Base-by-base conservation (phyloP, 2,888 invertebrate genomes). In the Syrphus vitripennis region DNA sequence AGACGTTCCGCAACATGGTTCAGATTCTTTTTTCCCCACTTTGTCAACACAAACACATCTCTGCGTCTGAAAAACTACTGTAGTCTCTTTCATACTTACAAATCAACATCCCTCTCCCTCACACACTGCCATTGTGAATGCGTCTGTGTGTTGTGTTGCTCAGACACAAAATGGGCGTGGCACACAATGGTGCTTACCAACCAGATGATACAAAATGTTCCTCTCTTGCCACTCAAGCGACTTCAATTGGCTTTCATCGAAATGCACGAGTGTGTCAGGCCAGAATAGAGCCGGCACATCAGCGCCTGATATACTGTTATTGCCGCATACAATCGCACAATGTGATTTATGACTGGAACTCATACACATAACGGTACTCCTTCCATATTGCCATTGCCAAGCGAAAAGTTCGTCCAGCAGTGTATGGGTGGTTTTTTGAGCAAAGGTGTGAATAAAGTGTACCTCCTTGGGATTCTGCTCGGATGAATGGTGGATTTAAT, bases 121-220 rank as follows among this genome's bases (percentile, higher is more conserved):
- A 29, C 45, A 29, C 76, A 67, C 34, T 67, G 45, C 78, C 14
- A 78, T 53, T 55, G 70, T 70, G n/a, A 63, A 16, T 31, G 50
- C 1, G 2, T 14, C 10, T 14, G 34, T 45, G 10, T 72, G 21
- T 42, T 40, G 61, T 29, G 42, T 63, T 63, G 19, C 26, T 69
- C 63, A 57, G 67, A 59, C 67, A 77, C 31, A 57, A 63, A 74
- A 21, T 26, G 63, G 88, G 88, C 88, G 88, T 83, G 79, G 84
- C 88, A 84, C 76, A 87, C 84, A 80, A 88, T 79, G 82, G 48
- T 83, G 87, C 84, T 87, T 86, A 87, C 88, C 88, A 88, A 88
- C 88, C 88, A 87, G 87, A 88, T 83, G 82, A 83, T 81, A 81
- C 83, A 84, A 83, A 74, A 83, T 86, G 82, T 86, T 86, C 82